A percentile compares a stretch with the other conserved stretches of the same genome.
These are phyloP conservation scores for Phylloscopus trochiloides DNA, from an alignment of 2,113 vertebrate species.

Conservation along the genomic window DNA sequence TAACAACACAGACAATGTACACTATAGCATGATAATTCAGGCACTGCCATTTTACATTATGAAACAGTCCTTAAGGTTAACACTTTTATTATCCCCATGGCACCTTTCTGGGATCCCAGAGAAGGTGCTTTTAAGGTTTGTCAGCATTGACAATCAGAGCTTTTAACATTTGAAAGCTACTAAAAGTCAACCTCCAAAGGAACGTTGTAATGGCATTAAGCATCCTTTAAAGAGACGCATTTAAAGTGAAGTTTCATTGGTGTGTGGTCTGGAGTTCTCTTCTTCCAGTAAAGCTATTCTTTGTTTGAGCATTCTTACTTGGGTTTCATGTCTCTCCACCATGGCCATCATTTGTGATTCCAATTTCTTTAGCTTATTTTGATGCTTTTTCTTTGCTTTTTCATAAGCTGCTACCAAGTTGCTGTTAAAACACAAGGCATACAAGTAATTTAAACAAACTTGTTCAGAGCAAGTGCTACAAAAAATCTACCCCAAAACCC, in stretches of 20 bases:
- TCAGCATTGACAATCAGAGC: background rate
- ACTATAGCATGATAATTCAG: constrained; percentile 22
- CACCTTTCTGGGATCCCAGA: constrained; percentile 1
- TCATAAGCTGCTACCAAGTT: constrained; percentile 89
- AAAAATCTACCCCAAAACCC: background rate
- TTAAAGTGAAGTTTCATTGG: constrained; percentile 89
- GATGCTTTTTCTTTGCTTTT: constrained; percentile 90
- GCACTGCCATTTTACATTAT: constrained; percentile 57
- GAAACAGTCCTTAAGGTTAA: constrained; percentile 38
- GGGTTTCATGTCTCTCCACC: constrained; percentile 88
- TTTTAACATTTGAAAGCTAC: background rate
- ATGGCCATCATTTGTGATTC: constrained; percentile 92
- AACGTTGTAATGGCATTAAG: background rate
- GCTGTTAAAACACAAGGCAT: constrained; percentile 58
- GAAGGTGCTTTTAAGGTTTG: background rate
- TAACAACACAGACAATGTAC: constrained; percentile 6
- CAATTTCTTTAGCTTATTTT: constrained; percentile 88
- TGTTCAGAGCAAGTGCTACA: background rate
- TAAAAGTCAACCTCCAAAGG: background rate
- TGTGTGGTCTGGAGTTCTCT: constrained; percentile 84
- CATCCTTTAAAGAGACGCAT: background rate
- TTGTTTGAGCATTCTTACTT: constrained; percentile 89
- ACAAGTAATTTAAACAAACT: background rate
- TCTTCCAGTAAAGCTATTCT: constrained; percentile 87
- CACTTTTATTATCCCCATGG: constrained; percentile 47